Evolutionary conservation across 2,888 invertebrate species (phyloP).

Genomic region (Parasteatoda lunata): DNA sequence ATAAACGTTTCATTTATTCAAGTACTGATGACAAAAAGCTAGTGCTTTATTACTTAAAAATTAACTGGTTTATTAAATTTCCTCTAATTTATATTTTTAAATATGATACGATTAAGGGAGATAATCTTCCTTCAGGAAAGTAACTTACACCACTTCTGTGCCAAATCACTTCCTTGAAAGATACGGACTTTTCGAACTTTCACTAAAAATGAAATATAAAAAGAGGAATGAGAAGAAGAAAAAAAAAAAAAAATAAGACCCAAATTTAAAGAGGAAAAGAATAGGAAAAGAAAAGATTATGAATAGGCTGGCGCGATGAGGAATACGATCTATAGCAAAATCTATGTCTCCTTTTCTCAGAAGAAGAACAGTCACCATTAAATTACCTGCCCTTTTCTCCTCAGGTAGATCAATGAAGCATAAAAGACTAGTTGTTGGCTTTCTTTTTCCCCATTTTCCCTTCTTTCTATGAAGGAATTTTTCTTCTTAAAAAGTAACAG

Average conservation of each 20-base stretch:
- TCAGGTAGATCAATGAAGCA: constrained; percentile 52
- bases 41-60: too few species aligned
- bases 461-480: background rate
- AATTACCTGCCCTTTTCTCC: constrained; percentile 39
- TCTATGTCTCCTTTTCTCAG: constrained; percentile 23
- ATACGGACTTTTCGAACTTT: background rate
- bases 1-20: too few species aligned
- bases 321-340: constrained; percentile 45
- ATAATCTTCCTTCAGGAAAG: too few species aligned
- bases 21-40: too few species aligned
- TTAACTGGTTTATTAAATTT: too few species aligned
- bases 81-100: too few species aligned
- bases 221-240: background rate
- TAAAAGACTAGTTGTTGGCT: constrained; percentile 39
- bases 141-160: background rate
- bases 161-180: background rate
- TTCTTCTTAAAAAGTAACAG: background rate
- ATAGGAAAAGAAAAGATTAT: constrained; percentile 46
- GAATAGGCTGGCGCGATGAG: constrained; percentile 51
- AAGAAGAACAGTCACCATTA: constrained; percentile 30
- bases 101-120: too few species aligned
- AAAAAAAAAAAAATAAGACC: background rate
- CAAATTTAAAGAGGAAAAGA: background rate
- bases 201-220: constrained; percentile 8
- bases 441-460: constrained; percentile 1